These are phyloP conservation scores for Tyrannus savana DNA, from an alignment of 2,113 vertebrate species.

Conservation along the genomic window DNA sequence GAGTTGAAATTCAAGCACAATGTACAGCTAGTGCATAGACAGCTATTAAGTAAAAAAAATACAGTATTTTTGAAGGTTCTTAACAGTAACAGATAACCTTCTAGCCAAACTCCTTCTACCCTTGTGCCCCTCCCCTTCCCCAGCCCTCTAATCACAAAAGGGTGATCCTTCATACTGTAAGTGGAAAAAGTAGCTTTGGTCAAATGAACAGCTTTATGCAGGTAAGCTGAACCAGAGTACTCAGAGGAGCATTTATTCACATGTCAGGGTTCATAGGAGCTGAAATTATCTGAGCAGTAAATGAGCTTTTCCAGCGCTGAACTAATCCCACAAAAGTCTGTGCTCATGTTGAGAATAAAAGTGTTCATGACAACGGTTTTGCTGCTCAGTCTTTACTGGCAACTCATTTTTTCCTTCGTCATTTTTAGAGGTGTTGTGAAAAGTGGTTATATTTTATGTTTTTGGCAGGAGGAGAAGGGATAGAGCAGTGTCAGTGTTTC, in stretches of 20 bases:
- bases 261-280: not conserved
- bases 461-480: not conserved
- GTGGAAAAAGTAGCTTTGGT: not conserved
- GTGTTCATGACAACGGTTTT: not conserved
- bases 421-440: not conserved
- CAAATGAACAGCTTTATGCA: not conserved
- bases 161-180: not conserved
- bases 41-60: not conserved
- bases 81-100: not conserved
- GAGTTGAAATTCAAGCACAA: not conserved
- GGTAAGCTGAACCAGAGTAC: not conserved
- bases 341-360: not conserved
- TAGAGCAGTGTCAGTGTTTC: not conserved
- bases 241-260: not conserved
- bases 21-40: not conserved
- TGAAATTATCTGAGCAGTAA: conserved; percentile 25
- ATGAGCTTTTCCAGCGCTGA: not conserved
- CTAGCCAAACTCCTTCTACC: not conserved
- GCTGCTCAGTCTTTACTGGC: not conserved
- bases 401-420: not conserved
- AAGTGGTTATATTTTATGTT: not conserved
- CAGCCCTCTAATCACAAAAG: not conserved
- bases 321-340: not conserved
- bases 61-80: not conserved
- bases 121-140: not conserved